Evolutionary conservation across 2,888 invertebrate species (phyloP), one percentile per base, ranked within the genome.

Genomic region (Athrips mouffetella): DNA sequence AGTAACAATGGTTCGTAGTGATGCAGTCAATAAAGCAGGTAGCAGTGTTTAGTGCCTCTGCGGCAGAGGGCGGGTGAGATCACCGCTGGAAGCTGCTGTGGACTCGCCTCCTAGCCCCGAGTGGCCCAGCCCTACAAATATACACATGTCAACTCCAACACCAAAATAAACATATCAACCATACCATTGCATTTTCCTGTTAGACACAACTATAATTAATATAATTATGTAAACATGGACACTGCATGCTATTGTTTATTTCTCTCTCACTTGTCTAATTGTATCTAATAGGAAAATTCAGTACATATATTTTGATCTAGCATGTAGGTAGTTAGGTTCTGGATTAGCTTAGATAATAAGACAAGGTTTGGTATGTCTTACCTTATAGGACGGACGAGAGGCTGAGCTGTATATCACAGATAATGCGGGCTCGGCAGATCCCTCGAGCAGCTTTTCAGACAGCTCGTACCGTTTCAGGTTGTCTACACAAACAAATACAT

Each of bases 11-110:
- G 89, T 89, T 87, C 82, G 82, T 87, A 83, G 88, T 87, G 87
- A 87, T 86, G 87, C 87, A 87, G 87, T 86, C 87, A 90, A 90
- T 90, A 89, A 90, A 91, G 90, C 90, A 91, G 90, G 89, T 90
- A 88, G 85, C 86, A 82, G 83, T 82, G 84, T 83, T 81, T 76
- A 78, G 73, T 80, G 81, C 86, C 85, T 83, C 86, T 82, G 71
- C 80, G 76, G 74, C 78, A 83, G 84, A 85, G 82, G 86, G 76
- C 80, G 73, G 79, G 83, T 86, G 87, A 87, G 86, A 89, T 89
- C 89, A 87, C 88, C 81, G 78, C 86, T 83, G 79, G 79, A 80
- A 86, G 89, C 89, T 85, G 87, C 87, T 81, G 81, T 78, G 82
- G 84, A 81, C 82, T 80, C 79, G 86, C 87, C 89, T 89, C 89